phyloP scores from a whole-genome alignment of 2,797 vertebrate genomes.

The Hydrocynus forskahlii region DNA sequence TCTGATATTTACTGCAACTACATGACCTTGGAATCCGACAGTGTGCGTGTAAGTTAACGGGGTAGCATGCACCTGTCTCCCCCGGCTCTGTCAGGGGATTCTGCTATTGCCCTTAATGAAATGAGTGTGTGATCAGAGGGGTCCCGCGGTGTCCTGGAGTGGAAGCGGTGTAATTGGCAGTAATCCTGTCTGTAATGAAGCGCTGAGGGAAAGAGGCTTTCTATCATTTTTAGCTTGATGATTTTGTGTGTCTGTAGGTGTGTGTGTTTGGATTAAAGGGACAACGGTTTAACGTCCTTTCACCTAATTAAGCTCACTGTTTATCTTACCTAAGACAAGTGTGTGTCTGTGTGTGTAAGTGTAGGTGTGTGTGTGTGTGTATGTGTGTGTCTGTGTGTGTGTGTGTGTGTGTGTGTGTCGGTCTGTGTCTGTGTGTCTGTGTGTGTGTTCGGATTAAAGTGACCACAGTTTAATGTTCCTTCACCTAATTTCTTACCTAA shows the following conservation, averaged over 20 bases:
- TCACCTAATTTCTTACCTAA: not conserved
- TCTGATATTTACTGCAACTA: not conserved
- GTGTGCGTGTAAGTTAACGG: not conserved
- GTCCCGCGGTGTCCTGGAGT: conserved; percentile 39
- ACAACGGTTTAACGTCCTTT: conserved; percentile 22
- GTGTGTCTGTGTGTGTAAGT: too few species aligned
- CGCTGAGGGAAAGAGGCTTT: conserved; percentile 53
- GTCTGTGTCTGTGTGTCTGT: not conserved
- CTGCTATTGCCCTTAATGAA: conserved; percentile 39
- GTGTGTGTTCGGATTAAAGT: not conserved
- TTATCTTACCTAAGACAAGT: not conserved
- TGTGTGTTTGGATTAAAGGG: not conserved
- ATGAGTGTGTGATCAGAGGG: conserved; percentile 43
- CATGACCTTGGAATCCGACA: not conserved
- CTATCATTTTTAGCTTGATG: conserved; percentile 28
- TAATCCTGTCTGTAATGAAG: conserved; percentile 54
- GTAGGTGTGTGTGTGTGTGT: not conserved
- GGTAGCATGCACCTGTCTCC: not conserved
- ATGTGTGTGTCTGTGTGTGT: conserved; percentile 4
- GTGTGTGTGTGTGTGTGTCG: conserved; percentile 7
- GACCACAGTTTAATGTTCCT: not conserved
- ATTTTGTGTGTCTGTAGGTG: conserved; percentile 11
- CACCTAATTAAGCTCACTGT: conserved; percentile 63
- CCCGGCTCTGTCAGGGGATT: conserved; percentile 4
- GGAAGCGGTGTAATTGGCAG: conserved; percentile 56